These are phyloP conservation scores for Polypedilum pembai DNA, from an alignment of 1,140 invertebrate genomes.

Conservation along the genomic window DNA sequence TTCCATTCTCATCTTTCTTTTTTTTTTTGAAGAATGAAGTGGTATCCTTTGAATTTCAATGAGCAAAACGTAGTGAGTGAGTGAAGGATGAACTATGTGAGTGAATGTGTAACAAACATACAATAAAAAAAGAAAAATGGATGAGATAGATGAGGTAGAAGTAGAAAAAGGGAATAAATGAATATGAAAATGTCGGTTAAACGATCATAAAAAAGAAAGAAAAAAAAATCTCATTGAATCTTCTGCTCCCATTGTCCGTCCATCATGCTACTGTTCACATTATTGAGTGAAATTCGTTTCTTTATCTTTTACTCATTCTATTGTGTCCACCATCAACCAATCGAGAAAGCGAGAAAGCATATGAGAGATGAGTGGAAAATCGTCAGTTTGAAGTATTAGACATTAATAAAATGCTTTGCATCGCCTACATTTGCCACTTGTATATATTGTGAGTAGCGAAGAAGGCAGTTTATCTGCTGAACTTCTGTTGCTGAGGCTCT, in stretches of 20 bases:
- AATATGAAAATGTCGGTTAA: slow-evolving; percentile 1
- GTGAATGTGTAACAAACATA: slow-evolving; percentile 12
- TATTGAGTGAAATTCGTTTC: slow-evolving; percentile 4
- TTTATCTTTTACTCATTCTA: not conserved
- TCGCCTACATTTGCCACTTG: not conserved
- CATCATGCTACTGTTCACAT: not conserved
- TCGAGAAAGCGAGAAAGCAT: not conserved
- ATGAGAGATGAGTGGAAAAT: not conserved
- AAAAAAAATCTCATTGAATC: not conserved
- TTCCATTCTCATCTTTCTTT: not conserved
- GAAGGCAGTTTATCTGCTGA: not conserved
- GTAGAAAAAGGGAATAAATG: too few species aligned
- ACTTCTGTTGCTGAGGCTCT: not conserved
- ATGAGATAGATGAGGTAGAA: not conserved
- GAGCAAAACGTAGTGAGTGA: slow-evolving; percentile 1
- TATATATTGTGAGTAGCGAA: not conserved
- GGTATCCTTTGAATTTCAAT: slow-evolving; percentile 6
- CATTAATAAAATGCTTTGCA: slow-evolving; percentile 13
- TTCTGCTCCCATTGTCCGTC: not conserved
- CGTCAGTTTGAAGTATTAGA: slow-evolving; percentile 17
- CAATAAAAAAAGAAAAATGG: not conserved
- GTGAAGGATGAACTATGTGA: slow-evolving; percentile 8
- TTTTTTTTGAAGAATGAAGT: not conserved
- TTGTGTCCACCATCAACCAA: not conserved
- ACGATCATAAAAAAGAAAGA: not conserved